Conservation (phyloP, 2,797 vertebrate species). For the Pelochelys cantorii region DNA sequence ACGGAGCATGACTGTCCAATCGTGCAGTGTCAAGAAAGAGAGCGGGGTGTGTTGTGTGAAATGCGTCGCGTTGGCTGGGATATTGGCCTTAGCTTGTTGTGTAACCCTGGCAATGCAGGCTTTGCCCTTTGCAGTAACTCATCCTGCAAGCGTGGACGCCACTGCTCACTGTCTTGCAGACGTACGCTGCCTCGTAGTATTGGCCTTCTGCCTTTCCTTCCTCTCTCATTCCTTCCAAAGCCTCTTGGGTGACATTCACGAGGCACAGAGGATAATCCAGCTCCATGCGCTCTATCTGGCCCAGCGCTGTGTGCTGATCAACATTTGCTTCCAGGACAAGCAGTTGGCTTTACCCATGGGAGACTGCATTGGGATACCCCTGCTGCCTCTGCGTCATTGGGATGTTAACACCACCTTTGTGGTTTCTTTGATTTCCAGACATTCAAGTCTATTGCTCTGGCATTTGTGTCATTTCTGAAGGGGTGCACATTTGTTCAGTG, state of each 20-base stretch:
- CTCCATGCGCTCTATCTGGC: background rate
- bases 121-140: conserved; percentile 11
- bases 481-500: background rate
- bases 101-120: background rate
- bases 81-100: background rate
- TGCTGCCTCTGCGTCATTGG: background rate
- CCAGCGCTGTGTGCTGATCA: background rate
- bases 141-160: conserved; percentile 4
- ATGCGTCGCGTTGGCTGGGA: background rate
- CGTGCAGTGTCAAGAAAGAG: background rate
- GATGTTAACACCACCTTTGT: background rate
- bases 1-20: background rate
- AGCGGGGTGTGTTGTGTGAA: background rate
- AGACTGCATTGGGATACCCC: background rate
- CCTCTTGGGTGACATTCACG: background rate
- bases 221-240: background rate
- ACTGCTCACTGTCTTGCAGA: conserved; percentile 61
- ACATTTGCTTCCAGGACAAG: background rate
- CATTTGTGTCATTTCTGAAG: background rate
- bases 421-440: background rate
- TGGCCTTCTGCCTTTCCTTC: conserved; percentile 1
- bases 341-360: background rate
- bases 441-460: background rate
- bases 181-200: conserved; percentile 43
- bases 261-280: background rate